Percentiles rank a stretch among this genome's conserved stretches.
phyloP scores from a whole-genome alignment of 2,113 vertebrate genomes.

The Oreotrochilus melanogaster region DNA sequence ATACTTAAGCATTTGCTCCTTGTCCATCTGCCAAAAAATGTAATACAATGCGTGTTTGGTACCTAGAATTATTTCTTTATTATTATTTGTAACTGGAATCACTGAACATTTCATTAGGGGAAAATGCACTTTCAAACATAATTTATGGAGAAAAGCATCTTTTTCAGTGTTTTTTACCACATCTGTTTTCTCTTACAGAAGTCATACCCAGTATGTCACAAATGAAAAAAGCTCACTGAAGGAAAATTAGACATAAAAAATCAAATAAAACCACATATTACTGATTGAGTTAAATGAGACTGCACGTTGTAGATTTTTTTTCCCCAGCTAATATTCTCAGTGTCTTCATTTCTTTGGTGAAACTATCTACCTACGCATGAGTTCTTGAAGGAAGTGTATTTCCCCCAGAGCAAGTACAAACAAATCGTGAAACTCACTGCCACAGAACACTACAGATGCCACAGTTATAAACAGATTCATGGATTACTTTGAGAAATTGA shows the following conservation, averaged over 20 bases:
- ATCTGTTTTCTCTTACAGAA: background rate
- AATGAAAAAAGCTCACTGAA: background rate
- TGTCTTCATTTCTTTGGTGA: background rate
- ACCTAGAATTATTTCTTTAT: background rate
- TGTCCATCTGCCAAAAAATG: slow-evolving; percentile 35
- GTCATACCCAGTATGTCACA: background rate
- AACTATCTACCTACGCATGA: background rate
- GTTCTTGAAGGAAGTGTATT: background rate
- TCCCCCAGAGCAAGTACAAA: background rate
- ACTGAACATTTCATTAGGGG: background rate
- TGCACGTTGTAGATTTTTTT: background rate
- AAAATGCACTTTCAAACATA: background rate
- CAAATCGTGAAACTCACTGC: background rate
- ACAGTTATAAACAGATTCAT: background rate
- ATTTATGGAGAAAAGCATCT: background rate
- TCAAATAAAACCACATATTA: background rate
- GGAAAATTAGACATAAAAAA: background rate
- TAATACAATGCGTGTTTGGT: background rate
- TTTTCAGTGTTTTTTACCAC: background rate
- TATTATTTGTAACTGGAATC: slow-evolving; percentile 6
- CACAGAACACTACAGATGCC: background rate
- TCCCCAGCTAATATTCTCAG: background rate
- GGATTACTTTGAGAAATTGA: background rate
- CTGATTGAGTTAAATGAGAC: background rate
- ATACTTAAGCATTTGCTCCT: slow-evolving; percentile 27